Evolutionary conservation across 2,797 vertebrate species (phyloP).

Genomic region (Microchirus variegatus): DNA sequence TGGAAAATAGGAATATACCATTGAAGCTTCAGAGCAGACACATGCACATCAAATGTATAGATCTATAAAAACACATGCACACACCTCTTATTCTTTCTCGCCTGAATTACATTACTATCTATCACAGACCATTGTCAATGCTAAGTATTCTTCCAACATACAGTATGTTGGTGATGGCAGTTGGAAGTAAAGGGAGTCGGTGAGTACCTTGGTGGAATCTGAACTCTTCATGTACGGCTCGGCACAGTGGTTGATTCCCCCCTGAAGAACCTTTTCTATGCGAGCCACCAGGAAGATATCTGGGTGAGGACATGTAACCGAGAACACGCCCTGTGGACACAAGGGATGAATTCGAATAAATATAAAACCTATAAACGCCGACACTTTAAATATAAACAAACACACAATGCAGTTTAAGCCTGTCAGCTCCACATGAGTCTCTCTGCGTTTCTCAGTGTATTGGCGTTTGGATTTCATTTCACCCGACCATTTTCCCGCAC

Average conservation of each 20-base stretch:
- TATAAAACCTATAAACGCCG: not conserved
- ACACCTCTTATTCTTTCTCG: conserved; percentile 21
- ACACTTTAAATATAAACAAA: too few relatives aligned
- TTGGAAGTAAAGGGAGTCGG: not conserved
- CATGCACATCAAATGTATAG: too few relatives aligned
- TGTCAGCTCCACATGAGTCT: too few relatives aligned
- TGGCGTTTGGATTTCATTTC: too few relatives aligned
- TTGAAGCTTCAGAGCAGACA: conserved; percentile 11
- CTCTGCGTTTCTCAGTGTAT: too few relatives aligned
- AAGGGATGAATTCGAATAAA: conserved; percentile 14
- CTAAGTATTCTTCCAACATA: conserved; percentile 48
- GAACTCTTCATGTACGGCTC: conserved; percentile 98
- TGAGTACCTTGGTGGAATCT: conserved; percentile 94
- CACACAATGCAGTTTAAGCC: too few relatives aligned
- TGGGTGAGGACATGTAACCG: conserved; percentile 93
- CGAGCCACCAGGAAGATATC: conserved; percentile 98
- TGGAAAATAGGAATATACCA: conserved; percentile 38
- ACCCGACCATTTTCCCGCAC: too few relatives aligned
- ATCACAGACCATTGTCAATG: conserved; percentile 37
- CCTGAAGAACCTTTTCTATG: conserved; percentile 97
- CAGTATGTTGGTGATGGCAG: too few relatives aligned
- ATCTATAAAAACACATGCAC: conserved; percentile 1
- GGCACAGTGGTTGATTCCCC: conserved; percentile 93
- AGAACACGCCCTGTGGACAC: conserved; percentile 90
- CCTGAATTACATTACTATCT: conserved; percentile 49